These are phyloP conservation scores for Myzus persicae DNA, from an alignment of 1,140 invertebrate species.

Conservation along the genomic window DNA sequence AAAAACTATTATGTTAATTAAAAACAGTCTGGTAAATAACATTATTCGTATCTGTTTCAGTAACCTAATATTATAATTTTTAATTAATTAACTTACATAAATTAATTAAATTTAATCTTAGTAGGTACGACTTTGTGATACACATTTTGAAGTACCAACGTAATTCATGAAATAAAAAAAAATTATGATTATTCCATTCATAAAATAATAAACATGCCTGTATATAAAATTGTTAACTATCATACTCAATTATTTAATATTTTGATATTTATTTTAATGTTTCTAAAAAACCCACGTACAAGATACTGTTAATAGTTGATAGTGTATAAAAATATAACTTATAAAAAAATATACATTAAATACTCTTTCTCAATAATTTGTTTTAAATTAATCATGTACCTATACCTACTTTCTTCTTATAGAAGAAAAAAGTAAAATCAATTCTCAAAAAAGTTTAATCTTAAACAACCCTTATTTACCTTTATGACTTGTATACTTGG, in stretches of 20 bases:
- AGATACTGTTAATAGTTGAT: background rate
- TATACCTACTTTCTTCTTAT: background rate
- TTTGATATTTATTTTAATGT: background rate
- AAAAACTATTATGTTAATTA: background rate
- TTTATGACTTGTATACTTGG: conserved; percentile 26
- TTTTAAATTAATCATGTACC: background rate
- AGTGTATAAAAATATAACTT: background rate
- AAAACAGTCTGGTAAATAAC: background rate
- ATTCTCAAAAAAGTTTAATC: conserved; percentile 34
- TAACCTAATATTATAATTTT: background rate
- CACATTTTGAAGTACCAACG: no score
- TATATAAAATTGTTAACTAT: background rate
- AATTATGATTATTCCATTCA: background rate
- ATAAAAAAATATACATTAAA: background rate
- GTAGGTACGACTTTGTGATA: background rate
- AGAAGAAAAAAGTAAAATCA: background rate
- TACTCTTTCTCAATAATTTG: background rate
- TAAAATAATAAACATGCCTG: background rate
- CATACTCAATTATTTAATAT: background rate
- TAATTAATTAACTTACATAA: background rate
- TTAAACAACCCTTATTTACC: conserved; percentile 21
- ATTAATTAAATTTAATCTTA: background rate
- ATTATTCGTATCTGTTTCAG: background rate
- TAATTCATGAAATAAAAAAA: background rate
- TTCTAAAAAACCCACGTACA: background rate